Evolutionary conservation across 2,113 vertebrate genomes (phyloP).

Genomic region (Archilochus colubris): DNA sequence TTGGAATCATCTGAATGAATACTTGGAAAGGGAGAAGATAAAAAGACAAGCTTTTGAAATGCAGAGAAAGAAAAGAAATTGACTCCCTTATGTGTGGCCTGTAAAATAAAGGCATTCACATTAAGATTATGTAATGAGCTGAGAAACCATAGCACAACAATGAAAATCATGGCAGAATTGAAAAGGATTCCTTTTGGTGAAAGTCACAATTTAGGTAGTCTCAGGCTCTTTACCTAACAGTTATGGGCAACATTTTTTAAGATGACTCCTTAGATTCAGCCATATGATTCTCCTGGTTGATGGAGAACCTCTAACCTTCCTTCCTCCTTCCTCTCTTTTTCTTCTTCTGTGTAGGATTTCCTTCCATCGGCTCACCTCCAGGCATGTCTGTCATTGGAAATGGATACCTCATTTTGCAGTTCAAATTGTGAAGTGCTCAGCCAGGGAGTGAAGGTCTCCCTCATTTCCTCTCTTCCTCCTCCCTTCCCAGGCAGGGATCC

Average conservation of each 20-base stretch:
- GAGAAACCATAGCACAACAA: neutral
- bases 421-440: neutral
- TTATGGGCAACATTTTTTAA: neutral
- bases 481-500: neutral
- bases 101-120: neutral
- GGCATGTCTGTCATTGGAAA: neutral
- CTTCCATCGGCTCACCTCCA: neutral
- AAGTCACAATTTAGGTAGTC: neutral
- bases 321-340: neutral
- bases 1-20: neutral
- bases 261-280: neutral
- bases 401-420: neutral
- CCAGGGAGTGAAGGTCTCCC: neutral
- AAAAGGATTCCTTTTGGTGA: neutral
- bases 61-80: neutral
- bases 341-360: neutral
- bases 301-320: neutral
- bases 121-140: neutral
- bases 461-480: neutral
- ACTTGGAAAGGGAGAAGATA: neutral
- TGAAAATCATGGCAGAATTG: neutral
- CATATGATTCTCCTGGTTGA: neutral
- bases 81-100: neutral
- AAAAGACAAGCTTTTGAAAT: neutral
- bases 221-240: neutral